Evolutionary conservation across 2,888 invertebrate genomes (phyloP).

Genomic region (Masnerella sp.): DNA sequence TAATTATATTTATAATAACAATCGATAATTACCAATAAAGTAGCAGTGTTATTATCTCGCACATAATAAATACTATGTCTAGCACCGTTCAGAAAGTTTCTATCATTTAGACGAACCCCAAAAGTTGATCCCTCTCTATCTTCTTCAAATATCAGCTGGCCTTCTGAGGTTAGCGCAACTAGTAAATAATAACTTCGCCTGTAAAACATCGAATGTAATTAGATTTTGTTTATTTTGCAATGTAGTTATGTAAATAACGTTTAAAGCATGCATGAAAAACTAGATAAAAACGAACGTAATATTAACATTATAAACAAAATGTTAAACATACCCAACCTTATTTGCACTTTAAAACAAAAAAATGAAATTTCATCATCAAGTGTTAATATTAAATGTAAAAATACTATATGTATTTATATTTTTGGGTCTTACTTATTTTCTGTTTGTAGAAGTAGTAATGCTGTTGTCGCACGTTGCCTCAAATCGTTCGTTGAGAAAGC

Average conservation of each 20-base stretch:
- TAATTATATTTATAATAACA: too few relatives aligned
- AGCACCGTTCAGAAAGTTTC: constrained; percentile 90
- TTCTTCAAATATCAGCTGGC: constrained; percentile 90
- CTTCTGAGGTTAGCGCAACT: constrained; percentile 89
- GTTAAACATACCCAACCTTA: constrained; percentile 19
- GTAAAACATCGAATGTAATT: too few relatives aligned
- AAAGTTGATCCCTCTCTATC: constrained; percentile 87
- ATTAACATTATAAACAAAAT: constrained; percentile 8
- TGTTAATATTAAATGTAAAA: neutral
- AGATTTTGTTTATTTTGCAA: too few relatives aligned
- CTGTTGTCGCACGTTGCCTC: constrained; percentile 85
- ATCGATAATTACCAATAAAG: constrained; percentile 78
- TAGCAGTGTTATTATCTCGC: constrained; percentile 85
- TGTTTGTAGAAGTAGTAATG: constrained; percentile 88
- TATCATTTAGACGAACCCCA: constrained; percentile 86
- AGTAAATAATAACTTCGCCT: constrained; percentile 91
- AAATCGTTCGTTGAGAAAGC: constrained; percentile 92
- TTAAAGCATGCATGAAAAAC: neutral
- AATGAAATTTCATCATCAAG: constrained; percentile 10
- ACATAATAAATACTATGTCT: constrained; percentile 86
- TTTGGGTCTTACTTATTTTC: constrained; percentile 85
- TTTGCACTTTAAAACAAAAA: constrained; percentile 21
- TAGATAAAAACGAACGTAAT: neutral
- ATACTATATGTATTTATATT: too few relatives aligned
- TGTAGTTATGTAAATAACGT: too few relatives aligned